Conservation (phyloP, 2,113 vertebrate species). For the Haemorhous mexicanus region DNA sequence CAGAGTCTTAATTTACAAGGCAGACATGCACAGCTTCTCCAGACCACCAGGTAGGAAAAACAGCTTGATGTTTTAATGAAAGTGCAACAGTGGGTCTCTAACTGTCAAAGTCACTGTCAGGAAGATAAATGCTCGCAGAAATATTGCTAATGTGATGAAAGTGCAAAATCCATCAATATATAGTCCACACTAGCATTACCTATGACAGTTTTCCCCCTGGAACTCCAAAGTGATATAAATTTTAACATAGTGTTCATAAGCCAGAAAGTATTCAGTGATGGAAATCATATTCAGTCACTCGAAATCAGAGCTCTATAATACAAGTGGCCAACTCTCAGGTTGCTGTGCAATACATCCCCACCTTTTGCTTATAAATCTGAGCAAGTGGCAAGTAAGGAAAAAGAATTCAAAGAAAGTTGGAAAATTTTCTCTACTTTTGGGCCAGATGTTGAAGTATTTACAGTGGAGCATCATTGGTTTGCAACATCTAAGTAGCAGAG, state of each 20-base stretch:
- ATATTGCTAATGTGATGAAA: constrained; percentile 24
- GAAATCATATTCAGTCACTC: not conserved
- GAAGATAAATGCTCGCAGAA: not conserved
- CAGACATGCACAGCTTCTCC: not conserved
- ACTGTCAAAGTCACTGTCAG: not conserved
- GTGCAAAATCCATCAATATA: constrained; percentile 22
- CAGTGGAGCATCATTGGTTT: not conserved
- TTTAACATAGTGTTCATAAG: not conserved
- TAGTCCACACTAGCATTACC: not conserved
- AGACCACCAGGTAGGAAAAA: constrained; percentile 1
- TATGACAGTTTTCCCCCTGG: not conserved
- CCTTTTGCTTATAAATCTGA: not conserved
- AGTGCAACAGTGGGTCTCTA: not conserved
- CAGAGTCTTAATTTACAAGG: not conserved
- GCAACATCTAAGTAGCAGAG: not conserved
- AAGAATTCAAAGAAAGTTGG: not conserved
- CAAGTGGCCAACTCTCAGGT: not conserved
- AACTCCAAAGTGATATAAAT: not conserved
- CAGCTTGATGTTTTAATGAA: not conserved
- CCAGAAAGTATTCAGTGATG: not conserved
- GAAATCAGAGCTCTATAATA: not conserved
- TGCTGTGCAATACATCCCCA: not conserved
- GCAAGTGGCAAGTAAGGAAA: not conserved
- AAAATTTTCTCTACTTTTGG: not conserved
- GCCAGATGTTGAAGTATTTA: not conserved